Evolutionary conservation across 35 echinoderm and acorn worm species (phyloP).

Genomic region (Lytechinus pictus): DNA sequence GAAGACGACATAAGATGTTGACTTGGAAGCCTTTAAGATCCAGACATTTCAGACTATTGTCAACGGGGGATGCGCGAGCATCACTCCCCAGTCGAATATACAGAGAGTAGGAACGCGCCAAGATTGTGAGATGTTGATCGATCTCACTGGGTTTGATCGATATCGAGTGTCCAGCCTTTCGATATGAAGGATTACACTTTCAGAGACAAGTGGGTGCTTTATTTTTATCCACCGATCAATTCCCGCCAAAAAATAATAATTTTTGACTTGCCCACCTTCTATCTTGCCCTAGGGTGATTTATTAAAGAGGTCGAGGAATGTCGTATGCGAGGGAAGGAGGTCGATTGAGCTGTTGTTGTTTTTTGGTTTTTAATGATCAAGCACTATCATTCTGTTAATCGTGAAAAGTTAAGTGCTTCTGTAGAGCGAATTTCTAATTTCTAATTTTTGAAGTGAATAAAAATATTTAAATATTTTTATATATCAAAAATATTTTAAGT

Average conservation of each 20-base stretch:
- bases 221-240: background rate
- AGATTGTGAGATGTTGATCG: background rate
- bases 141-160: background rate
- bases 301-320: background rate
- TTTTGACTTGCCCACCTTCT: conserved; percentile 1
- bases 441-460: too few species aligned
- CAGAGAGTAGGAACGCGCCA: background rate
- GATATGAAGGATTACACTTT: background rate
- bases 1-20: too few species aligned
- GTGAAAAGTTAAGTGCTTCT: too few species aligned
- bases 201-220: conserved; percentile 8
- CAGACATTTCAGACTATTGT: too few species aligned
- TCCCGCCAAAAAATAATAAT: conserved; percentile 15
- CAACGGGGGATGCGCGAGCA: too few species aligned
- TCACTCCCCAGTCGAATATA: too few species aligned
- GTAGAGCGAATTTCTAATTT: too few species aligned
- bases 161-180: background rate
- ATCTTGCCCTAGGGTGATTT: background rate
- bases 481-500: too few species aligned
- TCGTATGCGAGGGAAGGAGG: background rate
- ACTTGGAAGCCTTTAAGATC: too few species aligned
- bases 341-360: background rate
- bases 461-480: too few species aligned
- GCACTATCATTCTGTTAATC: too few species aligned
- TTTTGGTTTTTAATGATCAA: background rate